Evolutionary conservation across 2,888 invertebrate species (phyloP), one percentile per base, ranked within the genome.

Genomic region (Alloplasta piceator): DNA sequence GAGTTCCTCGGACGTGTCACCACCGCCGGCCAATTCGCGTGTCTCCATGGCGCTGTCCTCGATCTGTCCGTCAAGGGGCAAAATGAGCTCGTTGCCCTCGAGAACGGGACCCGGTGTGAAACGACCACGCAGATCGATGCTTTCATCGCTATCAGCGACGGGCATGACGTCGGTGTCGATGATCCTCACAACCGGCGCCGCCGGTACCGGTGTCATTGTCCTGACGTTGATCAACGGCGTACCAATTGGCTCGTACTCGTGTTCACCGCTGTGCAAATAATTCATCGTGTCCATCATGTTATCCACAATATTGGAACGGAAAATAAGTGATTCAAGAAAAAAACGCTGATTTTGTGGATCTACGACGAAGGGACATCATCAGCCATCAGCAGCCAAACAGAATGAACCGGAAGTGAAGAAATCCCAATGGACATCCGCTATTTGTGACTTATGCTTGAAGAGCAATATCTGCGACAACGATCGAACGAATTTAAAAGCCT

Each of bases 211-310:
- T 7, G 67, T 78, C 82, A 78, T 79, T 68, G 81, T 83, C 60
- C 83, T 74, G 12, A 66, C 63, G 12, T 77, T 80, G 63, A 86
- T 84, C 73, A 93, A 93, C 84, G 96, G 96, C 88, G 96, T 95
- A 91, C 96, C 96, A 92, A 98, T 96, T 87, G 97, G 96, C 94
- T 98, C 98, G 94, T 98, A 98, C 93, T 97, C 97, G 95, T 98
- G 97, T 94, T 97, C 97, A 10, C 60, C 64, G 94, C 97, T 98
- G 94, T 87, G 95, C 95, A 86, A 86, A 90, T 84, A 87, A 86
- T 86, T 85, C 86, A 90, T 89, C 43, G 66, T 82, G 74, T 75
- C 75, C 68, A 68, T 9, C 66, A 6, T 80, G 58, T 58, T 6
- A 16, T 14, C 80, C 67, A 39, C 9, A 48, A 6, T n/a, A 36